Evolutionary conservation across 2,797 vertebrate species (phyloP), one percentile per base, ranked within the genome.

Genomic region (Scomberomorus guttatus): DNA sequence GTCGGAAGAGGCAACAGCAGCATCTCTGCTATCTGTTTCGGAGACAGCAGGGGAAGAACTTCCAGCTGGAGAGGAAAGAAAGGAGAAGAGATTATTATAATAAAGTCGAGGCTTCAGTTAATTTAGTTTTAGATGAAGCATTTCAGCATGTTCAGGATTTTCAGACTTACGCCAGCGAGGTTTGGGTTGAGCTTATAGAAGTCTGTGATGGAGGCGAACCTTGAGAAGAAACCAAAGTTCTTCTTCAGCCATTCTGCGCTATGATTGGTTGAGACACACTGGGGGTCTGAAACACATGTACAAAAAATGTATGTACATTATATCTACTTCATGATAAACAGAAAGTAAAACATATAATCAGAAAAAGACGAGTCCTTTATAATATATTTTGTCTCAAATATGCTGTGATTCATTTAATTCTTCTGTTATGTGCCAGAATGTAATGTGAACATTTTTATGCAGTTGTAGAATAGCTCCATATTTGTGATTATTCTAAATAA

Each of bases 161-260:
- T 14, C 39, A 39, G 39, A 93, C 94, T 92, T 73, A 96, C 95
- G 56, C 80, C 94, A 27, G 90, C 84, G 84, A 96, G 95, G 56
- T 73, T 4, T 17, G 79, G 63, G 78, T 94, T 89, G 32, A 96
- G 88, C 2, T n/a, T 6, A 61, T 95, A 94, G 76, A 96, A 93
- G 64, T 95, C 87, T 5, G 25, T 48, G 61, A 96, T 18, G 1
- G 85, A 42, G 54, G 92, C 89, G 15, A 95, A 86, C 2, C 12
- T 59, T 6, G 89, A 93, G 90, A 95, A 96, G 74, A 34, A 75
- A 44, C 90, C 94, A 83, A 95, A 88, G 87, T 95, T 95, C 13
- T 82, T 55, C 14, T 4, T 4, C 60, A 96, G 55, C 95, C 94
- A 96, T 18, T 90, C 78, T 54, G 59, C 77, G 3, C 93, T 95